phyloP scores from a whole-genome alignment of 2,888 invertebrate genomes.

The Smittia sp. region DNA sequence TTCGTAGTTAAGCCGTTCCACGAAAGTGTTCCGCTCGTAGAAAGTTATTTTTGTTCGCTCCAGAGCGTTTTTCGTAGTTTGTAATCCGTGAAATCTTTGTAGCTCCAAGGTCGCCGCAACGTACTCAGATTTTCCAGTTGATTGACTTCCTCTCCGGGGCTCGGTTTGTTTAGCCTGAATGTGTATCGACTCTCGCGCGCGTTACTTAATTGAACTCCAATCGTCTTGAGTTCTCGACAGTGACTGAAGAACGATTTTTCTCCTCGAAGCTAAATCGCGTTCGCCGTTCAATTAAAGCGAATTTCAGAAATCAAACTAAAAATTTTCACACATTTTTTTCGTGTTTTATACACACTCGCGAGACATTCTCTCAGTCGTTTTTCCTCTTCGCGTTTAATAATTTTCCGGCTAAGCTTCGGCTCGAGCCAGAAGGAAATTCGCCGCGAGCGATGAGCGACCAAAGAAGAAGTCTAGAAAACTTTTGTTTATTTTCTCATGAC shows the following conservation, averaged over 20 bases:
- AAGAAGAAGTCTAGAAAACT: not conserved
- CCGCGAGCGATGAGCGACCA: not conserved
- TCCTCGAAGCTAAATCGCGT: not conserved
- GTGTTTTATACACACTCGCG: constrained; percentile 15
- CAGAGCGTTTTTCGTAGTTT: not conserved
- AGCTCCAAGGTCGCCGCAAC: not conserved
- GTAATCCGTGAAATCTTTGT: not conserved
- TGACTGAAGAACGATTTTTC: not conserved
- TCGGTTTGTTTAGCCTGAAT: not conserved
- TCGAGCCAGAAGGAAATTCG: not conserved
- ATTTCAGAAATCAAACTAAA: constrained; percentile 23
- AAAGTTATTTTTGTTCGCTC: not conserved
- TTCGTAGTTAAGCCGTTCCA: not conserved
- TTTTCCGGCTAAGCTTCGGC: not conserved
- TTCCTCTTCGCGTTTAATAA: not conserved
- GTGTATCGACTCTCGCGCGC: not conserved
- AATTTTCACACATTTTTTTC: constrained; percentile 30
- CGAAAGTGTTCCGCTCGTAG: not conserved
- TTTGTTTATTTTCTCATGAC: constrained; percentile 20
- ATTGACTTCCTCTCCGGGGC: not conserved
- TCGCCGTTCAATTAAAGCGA: constrained; percentile 17
- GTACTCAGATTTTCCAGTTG: constrained; percentile 21
- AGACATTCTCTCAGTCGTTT: constrained; percentile 13
- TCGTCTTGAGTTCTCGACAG: not conserved
- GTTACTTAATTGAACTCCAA: not conserved